These are phyloP conservation scores for Bubalus kerabau DNA, from an alignment of 2,113 vertebrate species.

Conservation along the genomic window DNA sequence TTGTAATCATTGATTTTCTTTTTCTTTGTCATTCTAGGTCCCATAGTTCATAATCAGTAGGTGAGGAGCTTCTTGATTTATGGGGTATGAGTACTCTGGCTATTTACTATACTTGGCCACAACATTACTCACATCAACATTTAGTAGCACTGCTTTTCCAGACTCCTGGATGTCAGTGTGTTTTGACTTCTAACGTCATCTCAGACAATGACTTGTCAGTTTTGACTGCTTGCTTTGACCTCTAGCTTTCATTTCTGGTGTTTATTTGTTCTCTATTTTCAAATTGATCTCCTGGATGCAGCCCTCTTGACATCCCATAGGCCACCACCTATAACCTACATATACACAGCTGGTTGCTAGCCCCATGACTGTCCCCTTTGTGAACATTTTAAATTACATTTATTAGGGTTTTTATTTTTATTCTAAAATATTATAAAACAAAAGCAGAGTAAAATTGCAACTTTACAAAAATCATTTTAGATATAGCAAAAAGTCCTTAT, in stretches of 20 bases:
- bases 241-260: not conserved
- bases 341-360: not conserved
- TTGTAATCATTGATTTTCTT: not conserved
- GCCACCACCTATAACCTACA: not conserved
- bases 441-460: not conserved
- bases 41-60: not conserved
- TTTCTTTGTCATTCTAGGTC: not conserved
- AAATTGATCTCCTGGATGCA: not conserved
- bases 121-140: not conserved
- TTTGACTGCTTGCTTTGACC: not conserved
- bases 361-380: rapidly evolving
- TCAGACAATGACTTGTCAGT: not conserved
- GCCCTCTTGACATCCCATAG: not conserved
- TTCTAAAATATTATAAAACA: not conserved
- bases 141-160: not conserved
- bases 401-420: not conserved
- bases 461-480: not conserved
- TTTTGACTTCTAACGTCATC: conserved; percentile 7
- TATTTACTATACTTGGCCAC: not conserved
- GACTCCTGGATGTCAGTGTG: not conserved
- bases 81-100: rapidly evolving
- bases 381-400: not conserved
- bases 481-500: not conserved
- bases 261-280: not conserved
- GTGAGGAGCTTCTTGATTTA: not conserved